Conservation (phyloP, 2,797 vertebrate species). For the Macropus fuliginosus region DNA sequence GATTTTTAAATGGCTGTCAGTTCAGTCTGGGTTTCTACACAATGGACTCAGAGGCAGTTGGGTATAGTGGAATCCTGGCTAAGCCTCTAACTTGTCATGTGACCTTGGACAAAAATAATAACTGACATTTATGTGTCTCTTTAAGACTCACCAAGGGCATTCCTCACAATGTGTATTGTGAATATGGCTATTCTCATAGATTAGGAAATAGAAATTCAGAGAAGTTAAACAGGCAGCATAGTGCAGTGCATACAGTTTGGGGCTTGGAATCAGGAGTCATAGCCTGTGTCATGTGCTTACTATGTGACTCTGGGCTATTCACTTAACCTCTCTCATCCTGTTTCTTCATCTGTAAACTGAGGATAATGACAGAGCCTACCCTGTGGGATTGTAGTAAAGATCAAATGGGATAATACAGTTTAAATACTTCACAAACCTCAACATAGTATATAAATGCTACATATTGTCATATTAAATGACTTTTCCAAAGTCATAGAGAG, state of each 20-base stretch:
- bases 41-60: conserved; percentile 11
- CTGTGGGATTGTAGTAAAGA: neutral
- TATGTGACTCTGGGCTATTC: neutral
- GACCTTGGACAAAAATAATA: neutral
- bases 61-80: neutral
- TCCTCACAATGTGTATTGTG: neutral
- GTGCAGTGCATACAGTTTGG: neutral
- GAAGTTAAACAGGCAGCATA: neutral
- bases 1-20: conserved; percentile 41
- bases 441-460: neutral
- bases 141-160: neutral
- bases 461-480: neutral
- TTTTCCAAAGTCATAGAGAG: neutral
- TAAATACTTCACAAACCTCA: neutral
- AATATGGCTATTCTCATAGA: neutral
- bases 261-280: neutral
- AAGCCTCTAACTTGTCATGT: neutral
- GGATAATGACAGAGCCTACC: neutral
- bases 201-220: neutral
- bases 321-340: neutral
- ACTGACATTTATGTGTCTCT: neutral
- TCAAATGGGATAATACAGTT: neutral
- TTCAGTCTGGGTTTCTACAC: conserved; percentile 32
- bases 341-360: neutral
- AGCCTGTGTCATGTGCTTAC: neutral